phyloP scores from a whole-genome alignment of 2,888 invertebrate genomes.

The Clistopyga incitator region DNA sequence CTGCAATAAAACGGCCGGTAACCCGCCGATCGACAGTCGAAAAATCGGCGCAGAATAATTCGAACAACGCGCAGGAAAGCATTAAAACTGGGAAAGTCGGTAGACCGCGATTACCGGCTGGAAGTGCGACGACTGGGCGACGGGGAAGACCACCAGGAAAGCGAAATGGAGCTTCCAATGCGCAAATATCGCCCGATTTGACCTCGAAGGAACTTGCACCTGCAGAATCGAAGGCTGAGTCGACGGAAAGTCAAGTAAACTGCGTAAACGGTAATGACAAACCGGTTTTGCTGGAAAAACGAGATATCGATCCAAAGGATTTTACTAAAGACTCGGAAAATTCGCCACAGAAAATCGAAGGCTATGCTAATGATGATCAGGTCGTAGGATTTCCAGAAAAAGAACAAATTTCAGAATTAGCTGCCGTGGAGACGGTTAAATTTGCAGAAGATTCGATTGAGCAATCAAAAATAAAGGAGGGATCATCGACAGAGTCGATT shows the following conservation, averaged over 20 bases:
- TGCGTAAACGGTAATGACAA: no score
- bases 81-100: neutral
- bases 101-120: neutral
- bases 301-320: neutral
- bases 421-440: neutral
- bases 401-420: neutral
- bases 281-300: no score
- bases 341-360: neutral
- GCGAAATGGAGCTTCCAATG: neutral
- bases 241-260: no score
- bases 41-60: neutral
- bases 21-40: conserved; percentile 3
- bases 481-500: neutral
- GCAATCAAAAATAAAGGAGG: neutral
- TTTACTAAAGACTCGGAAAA: neutral
- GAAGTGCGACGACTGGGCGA: neutral
- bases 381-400: neutral
- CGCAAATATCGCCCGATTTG: neutral
- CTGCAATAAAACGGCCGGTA: neutral
- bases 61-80: neutral
- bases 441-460: neutral
- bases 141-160: neutral
- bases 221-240: neutral
- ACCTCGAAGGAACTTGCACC: neutral
- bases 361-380: neutral